Conservation (phyloP, 2,797 vertebrate genomes). For the Diglossa cyanea region DNA sequence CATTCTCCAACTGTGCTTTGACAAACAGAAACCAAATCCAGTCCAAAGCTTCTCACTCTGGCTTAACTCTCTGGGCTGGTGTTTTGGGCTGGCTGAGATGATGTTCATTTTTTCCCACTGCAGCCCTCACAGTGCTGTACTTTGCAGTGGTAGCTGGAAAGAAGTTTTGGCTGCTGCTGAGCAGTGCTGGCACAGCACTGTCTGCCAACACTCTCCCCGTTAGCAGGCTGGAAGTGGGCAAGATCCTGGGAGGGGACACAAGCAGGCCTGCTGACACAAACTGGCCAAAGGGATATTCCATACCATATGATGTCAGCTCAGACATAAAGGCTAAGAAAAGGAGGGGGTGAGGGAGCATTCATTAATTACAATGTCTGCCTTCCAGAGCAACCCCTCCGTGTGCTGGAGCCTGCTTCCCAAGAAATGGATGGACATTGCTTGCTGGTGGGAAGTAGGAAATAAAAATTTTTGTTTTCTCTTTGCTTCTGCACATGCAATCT, state of each 20-base stretch:
- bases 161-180: not conserved
- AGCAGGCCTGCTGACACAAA: not conserved
- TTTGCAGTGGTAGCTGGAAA: not conserved
- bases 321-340: not conserved
- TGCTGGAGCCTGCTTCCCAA: not conserved
- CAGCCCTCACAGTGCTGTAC: not conserved
- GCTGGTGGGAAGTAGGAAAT: not conserved
- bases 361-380: not conserved
- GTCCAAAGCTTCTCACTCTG: not conserved
- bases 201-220: not conserved
- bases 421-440: not conserved
- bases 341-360: not conserved
- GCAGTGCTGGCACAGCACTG: not conserved
- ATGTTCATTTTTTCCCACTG: not conserved
- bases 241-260: not conserved
- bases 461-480: not conserved
- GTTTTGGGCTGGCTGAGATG: not conserved
- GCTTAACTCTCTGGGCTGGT: not conserved
- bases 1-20: not conserved
- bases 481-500: not conserved
- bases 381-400: accelerated
- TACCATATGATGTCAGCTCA: not conserved
- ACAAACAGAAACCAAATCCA: not conserved
- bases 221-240: accelerated
- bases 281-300: not conserved